A percentile compares a stretch with the other conserved stretches of the same genome.
Conservation (phyloP, 2,888 invertebrate genomes). For the Biston stratarius region DNA sequence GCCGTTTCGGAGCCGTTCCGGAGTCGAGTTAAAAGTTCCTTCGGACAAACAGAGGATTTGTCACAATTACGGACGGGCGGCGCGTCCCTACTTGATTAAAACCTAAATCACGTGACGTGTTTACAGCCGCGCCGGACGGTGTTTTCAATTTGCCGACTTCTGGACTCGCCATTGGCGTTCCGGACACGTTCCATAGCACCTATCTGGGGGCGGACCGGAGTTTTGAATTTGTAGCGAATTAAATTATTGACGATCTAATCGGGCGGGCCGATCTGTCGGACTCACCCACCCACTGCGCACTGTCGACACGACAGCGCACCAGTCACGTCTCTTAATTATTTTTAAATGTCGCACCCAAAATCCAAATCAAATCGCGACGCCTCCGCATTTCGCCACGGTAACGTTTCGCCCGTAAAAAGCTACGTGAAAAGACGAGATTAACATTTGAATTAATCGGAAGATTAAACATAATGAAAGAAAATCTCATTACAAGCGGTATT, state of each 20-base stretch:
- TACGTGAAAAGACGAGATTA: conserved; percentile 81
- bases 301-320: conserved; percentile 45
- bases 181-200: conserved; percentile 81
- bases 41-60: conserved; percentile 87
- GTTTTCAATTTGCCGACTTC: conserved; percentile 86
- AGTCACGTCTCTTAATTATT: conserved; percentile 84
- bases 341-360: conserved; percentile 73
- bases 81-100: conserved; percentile 86
- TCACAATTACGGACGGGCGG: conserved; percentile 85
- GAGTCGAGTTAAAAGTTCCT: conserved; percentile 83
- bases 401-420: conserved; percentile 75
- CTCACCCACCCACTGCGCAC: conserved; percentile 52
- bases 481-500: conserved; percentile 85
- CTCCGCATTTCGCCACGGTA: conserved; percentile 71
- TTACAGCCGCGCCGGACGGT: conserved; percentile 84
- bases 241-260: conserved; percentile 85
- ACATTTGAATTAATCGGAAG: conserved; percentile 87
- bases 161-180: conserved; percentile 81
- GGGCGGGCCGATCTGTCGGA: conserved; percentile 67
- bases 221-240: conserved; percentile 86
- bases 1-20: conserved; percentile 79
- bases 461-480: conserved; percentile 87
- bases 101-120: conserved; percentile 87
- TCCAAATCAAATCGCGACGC: conserved; percentile 67
- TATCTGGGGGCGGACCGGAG: conserved; percentile 78